Percentiles rank a stretch among this genome's conserved stretches.
These are phyloP conservation scores for Scophthalmus maximus DNA, from an alignment of 2,113 vertebrate genomes.

Conservation along the genomic window DNA sequence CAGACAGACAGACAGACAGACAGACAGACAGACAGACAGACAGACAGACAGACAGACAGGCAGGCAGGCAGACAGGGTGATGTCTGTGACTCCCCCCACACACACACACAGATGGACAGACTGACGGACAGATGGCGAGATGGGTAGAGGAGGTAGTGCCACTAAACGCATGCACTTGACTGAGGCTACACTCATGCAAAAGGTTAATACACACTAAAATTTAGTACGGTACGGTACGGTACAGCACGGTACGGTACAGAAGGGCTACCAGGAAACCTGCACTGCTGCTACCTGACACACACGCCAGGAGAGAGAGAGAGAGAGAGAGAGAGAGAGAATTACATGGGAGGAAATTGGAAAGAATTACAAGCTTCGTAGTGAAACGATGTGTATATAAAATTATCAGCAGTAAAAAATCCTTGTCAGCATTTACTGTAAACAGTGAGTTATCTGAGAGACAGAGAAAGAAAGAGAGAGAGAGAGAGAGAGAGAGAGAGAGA, in stretches of 20 bases:
- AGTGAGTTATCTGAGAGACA: conserved; percentile 76
- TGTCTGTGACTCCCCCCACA: no score
- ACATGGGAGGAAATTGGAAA: conserved; percentile 54
- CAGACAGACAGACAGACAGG: conserved; percentile 15
- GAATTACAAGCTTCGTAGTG: conserved; percentile 86
- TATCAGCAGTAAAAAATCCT: conserved; percentile 94
- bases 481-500: conserved; percentile 44
- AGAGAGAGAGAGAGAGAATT: conserved; percentile 49
- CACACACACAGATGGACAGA: conserved; percentile 7
- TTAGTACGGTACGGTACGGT: conserved; percentile 70
- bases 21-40: background rate
- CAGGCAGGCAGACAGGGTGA: conserved; percentile 16
- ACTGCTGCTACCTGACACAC: conserved; percentile 87
- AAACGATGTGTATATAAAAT: conserved; percentile 91
- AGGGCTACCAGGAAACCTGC: conserved; percentile 78
- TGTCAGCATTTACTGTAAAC: conserved; percentile 98
- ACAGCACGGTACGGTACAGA: conserved; percentile 76
- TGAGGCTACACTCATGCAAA: conserved; percentile 81
- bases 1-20: background rate
- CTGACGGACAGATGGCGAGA: conserved; percentile 24
- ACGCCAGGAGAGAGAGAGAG: conserved; percentile 80
- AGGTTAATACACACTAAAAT: conserved; percentile 71
- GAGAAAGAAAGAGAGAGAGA: conserved; percentile 42
- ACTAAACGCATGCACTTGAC: conserved; percentile 76
- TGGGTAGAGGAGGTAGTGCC: conserved; percentile 71